A percentile compares a stretch with the other conserved stretches of the same genome.
phyloP scores from a whole-genome alignment of 2,888 invertebrate species.

The Dasysyrphus tricinctus region DNA sequence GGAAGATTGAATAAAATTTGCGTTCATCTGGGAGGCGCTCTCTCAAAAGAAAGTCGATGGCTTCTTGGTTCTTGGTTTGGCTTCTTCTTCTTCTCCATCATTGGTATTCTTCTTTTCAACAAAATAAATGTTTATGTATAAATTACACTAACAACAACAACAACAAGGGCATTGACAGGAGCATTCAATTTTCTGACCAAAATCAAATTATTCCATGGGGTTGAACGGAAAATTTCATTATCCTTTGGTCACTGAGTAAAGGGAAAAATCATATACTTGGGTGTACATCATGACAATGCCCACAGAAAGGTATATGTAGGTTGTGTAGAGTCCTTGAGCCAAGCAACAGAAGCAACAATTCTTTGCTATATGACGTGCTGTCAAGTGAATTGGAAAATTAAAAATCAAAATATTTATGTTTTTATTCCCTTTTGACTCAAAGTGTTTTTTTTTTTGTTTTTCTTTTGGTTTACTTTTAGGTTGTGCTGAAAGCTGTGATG shows the following conservation, averaged over 20 bases:
- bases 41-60: conserved; percentile 48
- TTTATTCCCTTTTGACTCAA: conserved; percentile 66
- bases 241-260: conserved; percentile 66
- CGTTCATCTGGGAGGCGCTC: conserved; percentile 74
- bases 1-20: conserved; percentile 84
- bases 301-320: conserved; percentile 33
- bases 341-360: conserved; percentile 49
- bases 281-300: conserved; percentile 30
- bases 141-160: conserved; percentile 65
- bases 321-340: conserved; percentile 14
- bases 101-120: conserved; percentile 48
- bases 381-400: conserved; percentile 83
- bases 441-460: conserved; percentile 28
- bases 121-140: conserved; percentile 69
- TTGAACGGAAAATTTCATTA: conserved; percentile 77
- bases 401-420: conserved; percentile 79
- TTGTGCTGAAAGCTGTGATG: conserved; percentile 78
- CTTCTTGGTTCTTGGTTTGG: conserved; percentile 1
- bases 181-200: conserved; percentile 76
- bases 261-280: conserved; percentile 30
- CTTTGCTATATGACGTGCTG: conserved; percentile 46
- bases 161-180: conserved; percentile 64
- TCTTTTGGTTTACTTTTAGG: conserved; percentile 78
- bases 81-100: conserved; percentile 22
- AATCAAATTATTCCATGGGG: conserved; percentile 78